These are phyloP conservation scores for Leptopilina drosophilae DNA, from an alignment of 2,888 invertebrate species.

Conservation along the genomic window DNA sequence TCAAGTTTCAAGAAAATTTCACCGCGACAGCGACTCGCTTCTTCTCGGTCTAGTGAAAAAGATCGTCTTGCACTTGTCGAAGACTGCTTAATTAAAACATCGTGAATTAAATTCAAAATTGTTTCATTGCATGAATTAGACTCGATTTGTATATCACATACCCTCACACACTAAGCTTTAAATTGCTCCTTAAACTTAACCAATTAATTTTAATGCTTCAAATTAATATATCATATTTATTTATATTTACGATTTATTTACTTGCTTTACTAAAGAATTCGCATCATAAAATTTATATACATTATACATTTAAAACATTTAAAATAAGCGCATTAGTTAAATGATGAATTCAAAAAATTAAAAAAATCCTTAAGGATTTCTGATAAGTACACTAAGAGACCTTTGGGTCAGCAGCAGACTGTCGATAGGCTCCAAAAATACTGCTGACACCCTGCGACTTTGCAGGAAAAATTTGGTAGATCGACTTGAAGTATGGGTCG, in stretches of 20 bases:
- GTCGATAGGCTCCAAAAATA: too few relatives aligned
- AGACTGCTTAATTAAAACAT: slow-evolving; percentile 19
- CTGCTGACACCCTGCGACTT: too few relatives aligned
- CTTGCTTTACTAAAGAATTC: neutral
- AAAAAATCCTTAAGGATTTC: too few relatives aligned
- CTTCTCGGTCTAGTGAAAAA: neutral
- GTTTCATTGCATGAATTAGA: slow-evolving; percentile 20
- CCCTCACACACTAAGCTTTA: neutral
- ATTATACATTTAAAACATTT: too few relatives aligned
- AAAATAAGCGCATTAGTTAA: too few relatives aligned
- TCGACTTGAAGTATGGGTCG: too few relatives aligned
- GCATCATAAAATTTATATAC: too few relatives aligned
- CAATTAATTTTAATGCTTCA: slow-evolving; percentile 28
- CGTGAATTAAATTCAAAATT: slow-evolving; percentile 26
- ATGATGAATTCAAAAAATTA: too few relatives aligned
- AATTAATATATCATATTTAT: slow-evolving; percentile 6
- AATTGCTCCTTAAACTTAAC: slow-evolving; percentile 11
- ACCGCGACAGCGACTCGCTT: neutral
- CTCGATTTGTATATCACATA: slow-evolving; percentile 6
- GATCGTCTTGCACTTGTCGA: slow-evolving; percentile 12
- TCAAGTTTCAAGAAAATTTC: slow-evolving; percentile 19
- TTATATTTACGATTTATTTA: neutral
- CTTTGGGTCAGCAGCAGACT: too few relatives aligned
- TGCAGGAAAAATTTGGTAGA: too few relatives aligned
- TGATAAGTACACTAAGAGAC: too few relatives aligned